Base-by-base conservation (phyloP, 2,888 invertebrate genomes). In the Pristionchus arcanus region DNA sequence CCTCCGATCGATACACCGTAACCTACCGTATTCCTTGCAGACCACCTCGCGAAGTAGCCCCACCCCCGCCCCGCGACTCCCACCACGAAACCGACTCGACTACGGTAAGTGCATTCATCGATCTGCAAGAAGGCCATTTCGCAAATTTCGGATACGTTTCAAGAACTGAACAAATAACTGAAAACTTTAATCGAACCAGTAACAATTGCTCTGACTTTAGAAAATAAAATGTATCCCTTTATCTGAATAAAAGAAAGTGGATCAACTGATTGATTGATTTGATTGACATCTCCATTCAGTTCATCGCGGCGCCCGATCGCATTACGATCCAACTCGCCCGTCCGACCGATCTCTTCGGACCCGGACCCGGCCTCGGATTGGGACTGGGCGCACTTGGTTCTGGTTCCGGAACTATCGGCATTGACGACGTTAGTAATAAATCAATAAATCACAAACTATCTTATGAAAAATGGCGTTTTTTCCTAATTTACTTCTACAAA, bases 61-160 rank as follows among this genome's bases (percentile, higher is more conserved):
- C 55, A 21, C 84, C 84, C 9, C 84, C 84, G 9, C 84, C 84
- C n/a, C 84, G 84, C 59, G 84, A 85, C 84, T 85, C 84, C 59
- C 84, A 21, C 59, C 84, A 85, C 84, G 84, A 85, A 31, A 85
- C 84, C 59, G 59, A 31, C 37, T n/a, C 55, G 84, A 49, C 7
- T 85, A 59, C 84, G 59, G 59, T 85, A 85, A 4, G 49, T 25
- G n/a, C 28, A 7, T n/a, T 25, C 9, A 63, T 63, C 63, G 63
- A 25, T 21, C 9, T 15, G 49, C 59, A 59, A 59, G 59, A 59
- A 16, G 19, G 16, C 59, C 19, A 3, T 59, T n/a, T 25, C 13
- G 42, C 9, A 3, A 63, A 11, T 19, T 21, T 55, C 21, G 21
- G 55, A 1, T 55, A 21, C 2, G 55, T 55, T 55, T 55, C 55